phyloP scores from a whole-genome alignment of 2,888 invertebrate species.

The Folsomia manolachei region DNA sequence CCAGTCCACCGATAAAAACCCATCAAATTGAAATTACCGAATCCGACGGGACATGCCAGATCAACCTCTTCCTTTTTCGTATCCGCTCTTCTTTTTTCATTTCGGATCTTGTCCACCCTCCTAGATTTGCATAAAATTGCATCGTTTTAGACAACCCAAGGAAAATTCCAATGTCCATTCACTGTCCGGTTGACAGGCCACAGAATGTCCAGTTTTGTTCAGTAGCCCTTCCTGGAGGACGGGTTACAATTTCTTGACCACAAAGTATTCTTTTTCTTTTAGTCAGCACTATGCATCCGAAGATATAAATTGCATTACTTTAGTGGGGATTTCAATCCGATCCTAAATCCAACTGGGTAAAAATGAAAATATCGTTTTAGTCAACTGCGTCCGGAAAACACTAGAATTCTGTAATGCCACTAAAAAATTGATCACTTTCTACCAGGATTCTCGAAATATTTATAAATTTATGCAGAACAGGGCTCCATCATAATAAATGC shows the following conservation, averaged over 20 bases:
- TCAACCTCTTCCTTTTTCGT: not conserved
- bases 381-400: too few relatives aligned
- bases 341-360: not conserved
- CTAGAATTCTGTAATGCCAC: not conserved
- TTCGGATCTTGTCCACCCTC: not conserved
- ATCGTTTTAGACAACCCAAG: slow-evolving; percentile 17
- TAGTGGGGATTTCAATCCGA: not conserved
- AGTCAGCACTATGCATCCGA: not conserved
- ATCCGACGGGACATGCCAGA: not conserved
- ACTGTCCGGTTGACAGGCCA: not conserved
- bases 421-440: not conserved
- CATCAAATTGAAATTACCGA: slow-evolving; percentile 1
- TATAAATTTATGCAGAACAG: not conserved
- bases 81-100: not conserved
- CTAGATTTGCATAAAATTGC: slow-evolving; percentile 51
- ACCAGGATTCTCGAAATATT: not conserved
- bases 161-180: slow-evolving; percentile 37
- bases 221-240: too few relatives aligned
- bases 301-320: too few relatives aligned
- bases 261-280: not conserved
- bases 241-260: not conserved
- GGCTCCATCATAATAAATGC: not conserved
- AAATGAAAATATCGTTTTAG: not conserved
- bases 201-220: not conserved
- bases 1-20: not conserved